A percentile compares a stretch with the other conserved stretches of the same genome.
Evolutionary conservation across 2,113 vertebrate genomes (phyloP).

Genomic region (Gymnobelideus leadbeateri): DNA sequence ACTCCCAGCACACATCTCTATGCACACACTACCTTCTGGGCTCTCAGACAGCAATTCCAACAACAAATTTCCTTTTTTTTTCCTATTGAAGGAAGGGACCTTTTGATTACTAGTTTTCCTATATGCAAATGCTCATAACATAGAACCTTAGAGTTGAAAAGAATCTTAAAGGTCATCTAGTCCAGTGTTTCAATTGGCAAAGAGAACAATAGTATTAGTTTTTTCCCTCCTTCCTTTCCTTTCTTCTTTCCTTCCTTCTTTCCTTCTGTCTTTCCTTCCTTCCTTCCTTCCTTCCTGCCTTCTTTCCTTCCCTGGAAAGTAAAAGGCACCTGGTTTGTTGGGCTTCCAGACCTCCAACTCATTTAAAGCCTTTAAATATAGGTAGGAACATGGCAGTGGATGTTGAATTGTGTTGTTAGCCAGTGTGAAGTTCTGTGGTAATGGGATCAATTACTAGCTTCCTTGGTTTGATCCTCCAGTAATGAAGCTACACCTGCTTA

Average conservation of each 20-base stretch:
- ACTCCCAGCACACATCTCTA: not conserved
- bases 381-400: not conserved
- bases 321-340: not conserved
- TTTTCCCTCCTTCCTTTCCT: not conserved
- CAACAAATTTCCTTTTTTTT: too few species aligned
- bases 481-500: not conserved
- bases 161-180: too few species aligned
- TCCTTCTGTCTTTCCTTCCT: constrained; percentile 14
- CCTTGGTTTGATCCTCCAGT: not conserved
- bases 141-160: too few species aligned
- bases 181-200: too few species aligned
- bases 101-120: too few species aligned
- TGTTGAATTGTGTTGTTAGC: not conserved
- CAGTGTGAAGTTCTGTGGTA: not conserved
- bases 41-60: too few species aligned
- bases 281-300: constrained; percentile 21
- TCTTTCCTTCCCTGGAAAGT: not conserved
- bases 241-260: not conserved
- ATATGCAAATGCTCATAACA: too few species aligned
- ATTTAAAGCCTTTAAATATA: not conserved
- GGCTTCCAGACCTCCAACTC: not conserved
- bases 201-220: too few species aligned
- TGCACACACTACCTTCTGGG: too few species aligned
- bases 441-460: not conserved
- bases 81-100: too few species aligned